Evolutionary conservation across 2,113 vertebrate genomes (phyloP), one percentile per base, ranked within the genome.

Genomic region (Potamarius usumacintae): DNA sequence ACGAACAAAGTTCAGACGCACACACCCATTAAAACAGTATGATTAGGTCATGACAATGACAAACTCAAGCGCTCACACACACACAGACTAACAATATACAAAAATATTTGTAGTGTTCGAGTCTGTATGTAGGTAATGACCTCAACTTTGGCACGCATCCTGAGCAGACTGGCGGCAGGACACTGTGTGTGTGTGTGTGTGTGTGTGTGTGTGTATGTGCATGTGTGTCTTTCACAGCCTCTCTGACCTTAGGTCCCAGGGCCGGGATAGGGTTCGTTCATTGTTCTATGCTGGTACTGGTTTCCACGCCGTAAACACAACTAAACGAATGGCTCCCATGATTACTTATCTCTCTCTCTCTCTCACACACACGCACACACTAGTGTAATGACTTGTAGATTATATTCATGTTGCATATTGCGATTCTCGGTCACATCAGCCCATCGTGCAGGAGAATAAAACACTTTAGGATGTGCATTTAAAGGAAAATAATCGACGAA

Each of bases 241-340:
- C 82, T 85, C 84, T 90, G 89, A 90, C 89, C 89, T 89, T 87
- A 86, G 88, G 85, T 84, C 77, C 80, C 87, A 90, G 86, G 88
- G 91, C 92, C 92, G 93, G 91, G 91, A 92, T 94, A 94, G 90
- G 93, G 94, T 95, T 95, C 92, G 92, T 92, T 96, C 96, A 97
- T 96, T 96, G 95, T 97, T 97, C 96, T 95, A 94, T 94, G 93
- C 93, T 94, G 92, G 93, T 93, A 94, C 94, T 87, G 92, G 93
- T 96, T 96, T 96, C 94, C 94, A 94, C 94, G 95, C 83, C 92
- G 95, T 97, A 97, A 98, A 97, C 96, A 97, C 95, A 93, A 85
- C 91, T 92, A 92, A 92, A 93, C 94, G 52, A 55, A 55, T 77
- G 83, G 94, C 98, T 97, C 97, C 96, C 96, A 97, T 96, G 96